Evolutionary conservation across 1,140 invertebrate genomes (phyloP), one percentile per base, ranked within the genome.

Genomic region (Akabosia matsudoensis): DNA sequence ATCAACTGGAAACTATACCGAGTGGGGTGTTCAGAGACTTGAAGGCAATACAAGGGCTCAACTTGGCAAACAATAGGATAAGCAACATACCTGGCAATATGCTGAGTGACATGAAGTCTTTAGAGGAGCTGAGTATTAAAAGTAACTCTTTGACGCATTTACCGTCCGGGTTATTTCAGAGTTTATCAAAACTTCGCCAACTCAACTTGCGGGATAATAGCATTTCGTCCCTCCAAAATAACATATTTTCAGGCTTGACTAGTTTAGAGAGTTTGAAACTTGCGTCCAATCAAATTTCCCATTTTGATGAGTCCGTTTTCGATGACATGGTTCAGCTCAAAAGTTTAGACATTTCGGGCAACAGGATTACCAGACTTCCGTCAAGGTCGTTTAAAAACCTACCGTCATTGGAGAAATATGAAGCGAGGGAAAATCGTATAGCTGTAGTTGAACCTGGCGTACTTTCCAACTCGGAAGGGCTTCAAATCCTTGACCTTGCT

Each of bases 41-140:
- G 78, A 82, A 84, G 10, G 86, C 87, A 74, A 83, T 95, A 31
- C 89, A 89, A 74, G 86, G 86, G 75, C 80, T 96, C 13, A 92
- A 94, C 84, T 83, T 95, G 0, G 93, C 91, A 73, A 88, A 89
- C 78, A 96, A 96, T 83, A 89, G 90, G 81, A 84, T 95, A 30
- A 81, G 79, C 13, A 81, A 82, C 37, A 52, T 85, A 0, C 79
- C 82, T 0, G 74, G 73, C 26, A 81, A 83, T 71, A 70, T 80
- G 1, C 80, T 83, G 75, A 74, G 77, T 10, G 74, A 79, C 16
- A 74, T 84, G 30, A 80, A 79, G 22, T 76, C 79, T 7, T 74
- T 85, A 14, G 79, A 82, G 73, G 79, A 83, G 4, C 75, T 85
- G 33, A 82, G 82, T 56, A 51, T 85, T 0, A 83, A 82, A 54